Percentiles rank a stretch among this genome's conserved stretches.
Conservation (phyloP, 2,113 vertebrate genomes). For the Pseudorhombus dupliciocellatus region DNA sequence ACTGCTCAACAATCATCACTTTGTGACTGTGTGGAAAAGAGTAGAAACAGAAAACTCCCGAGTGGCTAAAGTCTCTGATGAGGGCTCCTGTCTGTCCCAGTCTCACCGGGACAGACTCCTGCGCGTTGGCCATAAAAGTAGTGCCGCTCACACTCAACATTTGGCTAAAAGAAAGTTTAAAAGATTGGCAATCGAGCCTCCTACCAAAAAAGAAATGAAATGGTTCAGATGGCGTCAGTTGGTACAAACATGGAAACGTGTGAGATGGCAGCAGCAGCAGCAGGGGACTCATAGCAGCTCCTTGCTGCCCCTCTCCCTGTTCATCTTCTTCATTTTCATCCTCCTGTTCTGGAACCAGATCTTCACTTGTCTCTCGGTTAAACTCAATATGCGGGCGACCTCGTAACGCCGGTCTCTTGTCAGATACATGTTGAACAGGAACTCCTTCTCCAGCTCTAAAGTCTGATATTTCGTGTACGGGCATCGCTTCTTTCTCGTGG, state of each 20-base stretch:
- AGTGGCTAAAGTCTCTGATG: background rate
- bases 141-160: conserved; percentile 4
- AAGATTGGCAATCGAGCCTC: conserved; percentile 22
- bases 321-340: conserved; percentile 99
- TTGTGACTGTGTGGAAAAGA: conserved; percentile 6
- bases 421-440: conserved; percentile 99
- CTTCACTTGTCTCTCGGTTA: conserved; percentile 99
- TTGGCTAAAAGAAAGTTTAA: conserved; percentile 1
- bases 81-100: background rate
- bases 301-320: conserved; percentile 91
- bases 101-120: conserved; percentile 17
- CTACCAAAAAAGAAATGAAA: conserved; percentile 44
- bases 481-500: conserved; percentile 97
- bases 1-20: background rate
- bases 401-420: conserved; percentile 96
- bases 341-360: conserved; percentile 99
- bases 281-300: conserved; percentile 79
- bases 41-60: background rate
- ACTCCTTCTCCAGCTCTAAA: conserved; percentile 98
- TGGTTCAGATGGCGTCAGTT: conserved; percentile 43
- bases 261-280: background rate
- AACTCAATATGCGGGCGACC: conserved; percentile 95
- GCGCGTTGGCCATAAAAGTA: conserved; percentile 7
- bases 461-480: conserved; percentile 99
- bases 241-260: conserved; percentile 14